Conservation (phyloP, 2,888 invertebrate species). For the Callosobruchus maculatus region DNA sequence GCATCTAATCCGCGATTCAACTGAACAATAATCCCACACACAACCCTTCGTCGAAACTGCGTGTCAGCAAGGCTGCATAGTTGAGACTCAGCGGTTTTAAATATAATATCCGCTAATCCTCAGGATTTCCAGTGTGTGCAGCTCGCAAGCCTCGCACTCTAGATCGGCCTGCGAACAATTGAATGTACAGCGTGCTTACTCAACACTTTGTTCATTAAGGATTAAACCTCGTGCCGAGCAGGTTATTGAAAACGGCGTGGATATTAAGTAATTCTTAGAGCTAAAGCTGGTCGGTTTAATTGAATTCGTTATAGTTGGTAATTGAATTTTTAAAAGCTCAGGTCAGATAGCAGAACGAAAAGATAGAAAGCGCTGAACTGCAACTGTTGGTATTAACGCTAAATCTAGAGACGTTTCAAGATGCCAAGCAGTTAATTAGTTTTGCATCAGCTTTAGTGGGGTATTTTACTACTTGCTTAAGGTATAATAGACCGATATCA, state of each 20-base stretch:
- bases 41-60: too few species aligned
- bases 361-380: not conserved
- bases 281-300: not conserved
- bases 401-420: too few species aligned
- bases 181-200: not conserved
- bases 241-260: not conserved
- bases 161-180: not conserved
- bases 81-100: not conserved
- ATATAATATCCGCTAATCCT: not conserved
- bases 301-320: not conserved
- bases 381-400: not conserved
- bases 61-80: not conserved
- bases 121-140: not conserved
- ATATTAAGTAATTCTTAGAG: not conserved
- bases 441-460: too few species aligned
- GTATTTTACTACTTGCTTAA: too few species aligned
- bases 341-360: not conserved
- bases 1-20: too few species aligned
- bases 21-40: not conserved
- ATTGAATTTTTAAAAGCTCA: not conserved
- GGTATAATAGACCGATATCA: too few species aligned
- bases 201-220: not conserved
- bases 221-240: not conserved
- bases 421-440: too few species aligned
- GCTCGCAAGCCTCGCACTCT: not conserved